Percentiles rank a stretch among this genome's conserved stretches.
Evolutionary conservation across 2,113 vertebrate genomes (phyloP).

Genomic region (Eretmochelys imbricata): DNA sequence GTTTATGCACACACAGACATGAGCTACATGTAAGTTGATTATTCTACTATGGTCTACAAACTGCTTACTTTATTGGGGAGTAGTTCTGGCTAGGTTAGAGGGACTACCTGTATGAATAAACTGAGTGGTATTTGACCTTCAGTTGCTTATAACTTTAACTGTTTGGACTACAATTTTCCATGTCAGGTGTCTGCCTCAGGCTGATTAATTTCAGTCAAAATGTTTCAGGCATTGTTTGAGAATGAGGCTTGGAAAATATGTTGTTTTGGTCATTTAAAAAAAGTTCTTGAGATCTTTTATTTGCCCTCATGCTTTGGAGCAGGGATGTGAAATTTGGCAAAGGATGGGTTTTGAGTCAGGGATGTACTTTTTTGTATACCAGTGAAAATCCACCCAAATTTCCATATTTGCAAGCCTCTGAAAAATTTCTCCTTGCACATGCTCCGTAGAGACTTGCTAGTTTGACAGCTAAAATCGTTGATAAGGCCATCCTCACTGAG

Average conservation of each 20-base stretch:
- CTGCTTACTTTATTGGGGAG: neutral
- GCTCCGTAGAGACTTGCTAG: neutral
- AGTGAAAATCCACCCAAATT: rapidly evolving
- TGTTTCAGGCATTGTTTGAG: neutral
- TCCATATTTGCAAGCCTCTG: neutral
- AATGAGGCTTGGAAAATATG: rapidly evolving
- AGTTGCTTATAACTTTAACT: rapidly evolving
- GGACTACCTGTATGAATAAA: neutral
- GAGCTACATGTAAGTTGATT: neutral
- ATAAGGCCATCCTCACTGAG: neutral
- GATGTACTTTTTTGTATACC: neutral
- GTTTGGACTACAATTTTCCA: neutral
- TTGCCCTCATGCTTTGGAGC: neutral
- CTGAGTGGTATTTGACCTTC: neutral
- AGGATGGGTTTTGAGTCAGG: neutral
- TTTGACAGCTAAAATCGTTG: neutral
- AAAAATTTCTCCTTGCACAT: neutral
- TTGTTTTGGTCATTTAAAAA: neutral
- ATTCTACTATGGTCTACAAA: neutral
- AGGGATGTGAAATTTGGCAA: neutral
- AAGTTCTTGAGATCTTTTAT: neutral
- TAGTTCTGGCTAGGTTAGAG: neutral
- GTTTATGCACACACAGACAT: neutral
- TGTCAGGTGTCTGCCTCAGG: neutral
- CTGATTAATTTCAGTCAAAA: neutral